Evolutionary conservation across 2,888 invertebrate species (phyloP).

Genomic region (Melitaea athalia): DNA sequence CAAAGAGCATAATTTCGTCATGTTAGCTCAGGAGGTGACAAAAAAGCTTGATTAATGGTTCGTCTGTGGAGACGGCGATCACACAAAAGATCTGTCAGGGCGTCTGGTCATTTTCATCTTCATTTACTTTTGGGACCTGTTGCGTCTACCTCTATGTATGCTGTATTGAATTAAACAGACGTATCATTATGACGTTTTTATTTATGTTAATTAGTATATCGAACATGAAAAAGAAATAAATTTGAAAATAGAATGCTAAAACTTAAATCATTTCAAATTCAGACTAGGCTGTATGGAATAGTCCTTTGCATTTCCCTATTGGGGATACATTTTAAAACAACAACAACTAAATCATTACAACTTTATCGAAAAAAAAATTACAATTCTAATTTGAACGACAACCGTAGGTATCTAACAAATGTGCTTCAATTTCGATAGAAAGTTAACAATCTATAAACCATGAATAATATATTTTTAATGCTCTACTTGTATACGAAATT

Average conservation of each 20-base stretch:
- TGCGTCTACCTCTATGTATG: not conserved
- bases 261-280: no score
- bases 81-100: conserved; percentile 69
- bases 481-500: not conserved
- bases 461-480: not conserved
- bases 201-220: not conserved
- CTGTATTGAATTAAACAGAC: not conserved
- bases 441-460: not conserved
- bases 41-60: conserved; percentile 78
- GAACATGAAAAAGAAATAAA: not conserved
- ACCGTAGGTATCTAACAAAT: no score
- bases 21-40: conserved; percentile 74
- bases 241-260: not conserved
- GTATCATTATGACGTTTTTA: not conserved
- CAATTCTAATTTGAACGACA: no score
- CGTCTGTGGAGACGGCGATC: conserved; percentile 51
- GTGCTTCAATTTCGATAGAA: no score
- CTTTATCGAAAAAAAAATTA: no score
- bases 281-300: no score
- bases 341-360: no score
- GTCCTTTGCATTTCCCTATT: no score
- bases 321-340: no score
- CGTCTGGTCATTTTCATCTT: conserved; percentile 19
- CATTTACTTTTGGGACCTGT: not conserved
- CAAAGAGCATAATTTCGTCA: conserved; percentile 77